A percentile compares a stretch with the other conserved stretches of the same genome.
phyloP scores from a whole-genome alignment of 1,140 invertebrate genomes.

The Magallana gigas region DNA sequence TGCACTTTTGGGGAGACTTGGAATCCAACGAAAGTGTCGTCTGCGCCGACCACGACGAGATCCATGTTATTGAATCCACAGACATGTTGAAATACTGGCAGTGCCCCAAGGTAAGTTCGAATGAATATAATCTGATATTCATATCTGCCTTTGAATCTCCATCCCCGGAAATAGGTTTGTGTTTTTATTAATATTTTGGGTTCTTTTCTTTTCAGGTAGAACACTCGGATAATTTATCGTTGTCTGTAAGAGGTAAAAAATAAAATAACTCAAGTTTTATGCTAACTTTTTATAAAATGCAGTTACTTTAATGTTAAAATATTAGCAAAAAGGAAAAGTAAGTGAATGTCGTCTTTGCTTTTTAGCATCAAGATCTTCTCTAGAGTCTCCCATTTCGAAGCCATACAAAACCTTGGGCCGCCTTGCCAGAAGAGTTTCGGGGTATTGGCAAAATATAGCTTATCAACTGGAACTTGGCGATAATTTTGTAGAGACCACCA shows the following conservation, averaged over 20 bases:
- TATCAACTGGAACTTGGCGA: neutral
- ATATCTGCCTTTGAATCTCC: neutral
- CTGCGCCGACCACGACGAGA: slow-evolving; percentile 16
- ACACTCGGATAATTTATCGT: neutral
- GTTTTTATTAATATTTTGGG: neutral
- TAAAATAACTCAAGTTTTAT: neutral
- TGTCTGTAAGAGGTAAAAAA: neutral
- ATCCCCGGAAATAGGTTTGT: neutral
- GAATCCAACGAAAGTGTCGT: slow-evolving; percentile 3
- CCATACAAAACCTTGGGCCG: slow-evolving; percentile 1
- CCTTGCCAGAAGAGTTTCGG: neutral
- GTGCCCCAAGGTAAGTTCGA: neutral
- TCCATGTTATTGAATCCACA: slow-evolving; percentile 25
- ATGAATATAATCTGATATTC: too few species aligned
- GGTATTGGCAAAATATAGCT: slow-evolving; percentile 5
- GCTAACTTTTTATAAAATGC: too few species aligned
- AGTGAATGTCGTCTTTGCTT: neutral
- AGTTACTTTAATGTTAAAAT: neutral
- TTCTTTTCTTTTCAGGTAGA: neutral
- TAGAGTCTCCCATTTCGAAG: neutral
- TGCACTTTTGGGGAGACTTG: neutral
- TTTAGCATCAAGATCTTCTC: neutral
- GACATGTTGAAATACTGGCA: neutral
- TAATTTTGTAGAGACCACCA: slow-evolving; percentile 14
- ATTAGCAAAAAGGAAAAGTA: neutral